These are phyloP conservation scores for Mallotus villosus DNA, from an alignment of 2,797 vertebrate genomes.

Conservation along the genomic window DNA sequence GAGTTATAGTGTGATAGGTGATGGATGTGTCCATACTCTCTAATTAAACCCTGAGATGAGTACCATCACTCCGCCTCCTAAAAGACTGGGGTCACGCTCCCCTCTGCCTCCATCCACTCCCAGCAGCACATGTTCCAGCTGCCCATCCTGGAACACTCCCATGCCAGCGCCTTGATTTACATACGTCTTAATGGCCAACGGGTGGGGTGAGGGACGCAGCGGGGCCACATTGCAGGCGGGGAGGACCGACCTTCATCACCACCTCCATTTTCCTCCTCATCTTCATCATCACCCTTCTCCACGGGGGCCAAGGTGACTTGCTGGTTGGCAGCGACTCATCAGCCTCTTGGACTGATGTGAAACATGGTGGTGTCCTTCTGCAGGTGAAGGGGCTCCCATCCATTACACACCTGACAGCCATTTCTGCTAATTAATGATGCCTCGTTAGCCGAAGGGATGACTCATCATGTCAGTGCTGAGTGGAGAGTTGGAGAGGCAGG, in stretches of 20 bases:
- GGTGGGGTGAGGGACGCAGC: conserved; percentile 40
- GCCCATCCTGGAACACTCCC: conserved; percentile 18
- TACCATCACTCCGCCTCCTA: conserved; percentile 36
- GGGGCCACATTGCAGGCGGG: conserved; percentile 27
- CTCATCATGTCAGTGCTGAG: conserved; percentile 14
- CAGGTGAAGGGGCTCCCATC: conserved; percentile 29
- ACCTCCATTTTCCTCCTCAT: conserved; percentile 38
- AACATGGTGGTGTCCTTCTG: conserved; percentile 8
- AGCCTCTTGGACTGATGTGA: conserved; percentile 11
- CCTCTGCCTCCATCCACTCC: conserved; percentile 24
- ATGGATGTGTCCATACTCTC: conserved; percentile 33
- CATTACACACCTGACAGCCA: conserved; percentile 41
- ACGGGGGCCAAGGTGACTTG: conserved; percentile 22
- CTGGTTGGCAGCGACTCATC: conserved; percentile 7
- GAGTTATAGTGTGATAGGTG: conserved; percentile 50
- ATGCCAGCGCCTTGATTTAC: conserved; percentile 45
- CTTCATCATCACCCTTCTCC: conserved; percentile 42
- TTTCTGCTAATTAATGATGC: conserved; percentile 41
- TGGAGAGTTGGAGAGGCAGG: too few species aligned
- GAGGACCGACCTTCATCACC: conserved; percentile 38
- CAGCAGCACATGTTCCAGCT: conserved; percentile 14
- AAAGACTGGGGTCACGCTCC: conserved; percentile 25
- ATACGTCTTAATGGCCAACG: conserved; percentile 50
- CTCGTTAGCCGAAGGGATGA: conserved; percentile 43
- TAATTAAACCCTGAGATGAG: conserved; percentile 37